Evolutionary conservation across 23 tunicate species (phyloP).

Genomic region (Aplidium turbinatum): DNA sequence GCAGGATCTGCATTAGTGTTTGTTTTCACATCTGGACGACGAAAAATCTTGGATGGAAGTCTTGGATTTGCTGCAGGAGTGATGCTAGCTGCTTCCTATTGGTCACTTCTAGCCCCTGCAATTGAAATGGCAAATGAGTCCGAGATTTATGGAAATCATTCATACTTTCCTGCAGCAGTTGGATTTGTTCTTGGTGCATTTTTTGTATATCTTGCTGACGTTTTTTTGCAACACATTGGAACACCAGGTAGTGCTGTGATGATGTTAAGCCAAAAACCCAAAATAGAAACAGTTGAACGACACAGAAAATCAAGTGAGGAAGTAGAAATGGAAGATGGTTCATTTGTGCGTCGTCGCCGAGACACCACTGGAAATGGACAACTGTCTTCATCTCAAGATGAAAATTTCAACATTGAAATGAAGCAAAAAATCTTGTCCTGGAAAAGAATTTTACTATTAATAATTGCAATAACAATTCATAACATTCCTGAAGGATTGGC

Average conservation of each 20-base stretch:
- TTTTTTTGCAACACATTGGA: constrained; percentile 62
- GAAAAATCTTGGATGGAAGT: constrained; percentile 86
- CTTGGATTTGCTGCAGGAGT: constrained; percentile 98
- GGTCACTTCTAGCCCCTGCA: constrained; percentile 95
- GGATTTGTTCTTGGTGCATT: constrained; percentile 87
- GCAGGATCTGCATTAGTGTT: constrained; percentile 78
- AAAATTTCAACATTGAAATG: not conserved
- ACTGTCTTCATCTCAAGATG: not conserved
- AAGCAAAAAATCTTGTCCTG: constrained; percentile 55
- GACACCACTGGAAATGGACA: not conserved
- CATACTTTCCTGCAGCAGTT: constrained; percentile 72
- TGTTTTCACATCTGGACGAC: constrained; percentile 66
- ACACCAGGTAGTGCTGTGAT: constrained; percentile 34
- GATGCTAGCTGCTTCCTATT: constrained; percentile 96
- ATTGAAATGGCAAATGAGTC: constrained; percentile 71
- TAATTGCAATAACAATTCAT: constrained; percentile 90
- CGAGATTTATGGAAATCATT: constrained; percentile 69
- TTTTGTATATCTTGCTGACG: constrained; percentile 88
- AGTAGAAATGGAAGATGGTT: constrained; percentile 22
- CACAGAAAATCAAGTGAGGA: not conserved
- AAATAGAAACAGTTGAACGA: not conserved
- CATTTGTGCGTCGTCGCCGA: constrained; percentile 8
- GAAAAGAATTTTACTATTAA: constrained; percentile 76
- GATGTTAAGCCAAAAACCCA: constrained; percentile 23
- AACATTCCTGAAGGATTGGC: constrained; percentile 97